phyloP scores from a whole-genome alignment of 2,113 vertebrate species.

The Campylomormyrus numenius region DNA sequence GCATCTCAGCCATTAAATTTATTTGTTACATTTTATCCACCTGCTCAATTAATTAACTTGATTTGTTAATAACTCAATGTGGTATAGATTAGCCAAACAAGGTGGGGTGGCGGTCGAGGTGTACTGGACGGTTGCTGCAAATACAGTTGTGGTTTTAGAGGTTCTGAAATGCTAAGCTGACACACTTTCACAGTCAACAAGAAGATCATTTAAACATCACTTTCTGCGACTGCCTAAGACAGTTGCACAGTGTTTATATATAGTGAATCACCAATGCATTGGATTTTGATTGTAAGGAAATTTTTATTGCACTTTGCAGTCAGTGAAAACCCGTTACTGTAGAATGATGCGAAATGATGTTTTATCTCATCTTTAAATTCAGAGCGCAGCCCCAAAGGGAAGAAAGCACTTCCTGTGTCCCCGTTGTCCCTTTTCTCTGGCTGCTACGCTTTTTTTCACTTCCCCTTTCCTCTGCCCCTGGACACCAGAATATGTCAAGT shows the following conservation, averaged over 20 bases:
- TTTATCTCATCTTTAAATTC: background rate
- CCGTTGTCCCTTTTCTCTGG: background rate
- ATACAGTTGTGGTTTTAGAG: background rate
- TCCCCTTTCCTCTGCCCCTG: conserved; percentile 51
- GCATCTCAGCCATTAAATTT: background rate
- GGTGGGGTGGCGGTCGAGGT: background rate
- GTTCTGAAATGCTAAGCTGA: background rate
- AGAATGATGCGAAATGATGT: background rate
- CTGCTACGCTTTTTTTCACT: conserved; percentile 36
- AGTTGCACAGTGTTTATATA: background rate
- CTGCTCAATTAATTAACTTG: background rate
- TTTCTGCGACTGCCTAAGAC: background rate
- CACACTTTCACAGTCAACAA: background rate
- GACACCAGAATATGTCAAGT: conserved; percentile 47
- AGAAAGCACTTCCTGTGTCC: conserved; percentile 22
- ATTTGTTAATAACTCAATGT: background rate
- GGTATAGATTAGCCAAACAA: background rate
- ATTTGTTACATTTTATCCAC: background rate
- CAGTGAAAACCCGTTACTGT: background rate
- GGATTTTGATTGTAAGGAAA: background rate
- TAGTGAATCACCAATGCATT: background rate
- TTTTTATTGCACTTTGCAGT: background rate
- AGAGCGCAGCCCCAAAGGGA: background rate
- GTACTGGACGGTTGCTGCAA: background rate
- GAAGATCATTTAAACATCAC: background rate